A percentile compares a stretch with the other conserved stretches of the same genome.
phyloP scores from a whole-genome alignment of 2,888 invertebrate genomes.

The Monochamus alternatus region DNA sequence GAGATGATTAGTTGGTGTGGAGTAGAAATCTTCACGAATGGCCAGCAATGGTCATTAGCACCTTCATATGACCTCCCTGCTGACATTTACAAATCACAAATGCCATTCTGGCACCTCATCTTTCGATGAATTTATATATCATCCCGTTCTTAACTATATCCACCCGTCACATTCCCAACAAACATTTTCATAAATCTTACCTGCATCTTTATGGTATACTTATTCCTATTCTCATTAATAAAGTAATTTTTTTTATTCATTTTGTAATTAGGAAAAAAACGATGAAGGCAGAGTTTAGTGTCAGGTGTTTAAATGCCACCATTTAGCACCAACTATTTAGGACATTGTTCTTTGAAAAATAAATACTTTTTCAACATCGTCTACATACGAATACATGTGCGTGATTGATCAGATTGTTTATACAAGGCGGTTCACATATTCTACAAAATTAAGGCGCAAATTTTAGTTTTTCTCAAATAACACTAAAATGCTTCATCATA shows the following conservation, averaged over 20 bases:
- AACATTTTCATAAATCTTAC: conserved; percentile 51
- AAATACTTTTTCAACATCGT: too few relatives aligned
- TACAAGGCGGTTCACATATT: too few relatives aligned
- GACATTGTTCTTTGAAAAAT: too few relatives aligned
- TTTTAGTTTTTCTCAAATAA: too few relatives aligned
- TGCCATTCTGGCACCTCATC: conserved; percentile 58
- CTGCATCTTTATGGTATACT: conserved; percentile 34
- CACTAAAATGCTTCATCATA: too few relatives aligned
- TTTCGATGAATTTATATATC: conserved; percentile 65
- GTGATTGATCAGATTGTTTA: too few relatives aligned
- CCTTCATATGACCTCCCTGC: conserved; percentile 60
- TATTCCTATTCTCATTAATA: conserved; percentile 33
- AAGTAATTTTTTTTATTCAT: conserved; percentile 31
- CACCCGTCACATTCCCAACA: conserved; percentile 39
- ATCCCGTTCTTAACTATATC: conserved; percentile 37
- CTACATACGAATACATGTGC: too few relatives aligned
- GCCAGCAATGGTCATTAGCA: conserved; percentile 61
- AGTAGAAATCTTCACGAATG: conserved; percentile 39
- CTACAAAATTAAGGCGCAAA: too few relatives aligned
- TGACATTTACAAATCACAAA: conserved; percentile 61
- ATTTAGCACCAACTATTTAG: conserved; percentile 1
- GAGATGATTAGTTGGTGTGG: conserved; percentile 48
- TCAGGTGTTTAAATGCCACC: conserved; percentile 28
- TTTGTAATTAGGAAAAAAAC: conserved; percentile 33
- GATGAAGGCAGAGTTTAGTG: conserved; percentile 26